Conservation (phyloP, 2,888 invertebrate genomes). For the Leptothorax acervorum region DNA sequence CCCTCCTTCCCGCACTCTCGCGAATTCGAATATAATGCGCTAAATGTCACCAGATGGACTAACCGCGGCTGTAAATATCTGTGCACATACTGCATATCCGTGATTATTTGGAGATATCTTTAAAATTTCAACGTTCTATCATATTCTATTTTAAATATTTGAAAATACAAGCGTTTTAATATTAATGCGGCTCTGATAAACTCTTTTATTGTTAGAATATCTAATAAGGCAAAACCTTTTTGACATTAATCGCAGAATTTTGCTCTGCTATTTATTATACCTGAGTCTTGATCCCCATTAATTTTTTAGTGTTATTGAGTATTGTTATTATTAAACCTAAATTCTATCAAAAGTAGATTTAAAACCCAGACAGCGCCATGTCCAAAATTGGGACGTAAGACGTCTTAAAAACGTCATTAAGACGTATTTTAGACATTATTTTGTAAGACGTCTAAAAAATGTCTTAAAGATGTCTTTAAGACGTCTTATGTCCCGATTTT, state of each 20-base stretch:
- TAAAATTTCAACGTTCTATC: neutral
- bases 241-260: neutral
- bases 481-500: too few relatives aligned
- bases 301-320: neutral
- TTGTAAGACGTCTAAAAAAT: too few relatives aligned
- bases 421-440: too few relatives aligned
- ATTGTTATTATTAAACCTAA: neutral
- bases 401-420: too few relatives aligned
- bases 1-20: neutral
- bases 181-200: neutral
- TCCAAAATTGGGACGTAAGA: too few relatives aligned
- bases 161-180: neutral
- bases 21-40: slow-evolving; percentile 23
- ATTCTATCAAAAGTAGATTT: too few relatives aligned
- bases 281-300: neutral
- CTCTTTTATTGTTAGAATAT: too few relatives aligned
- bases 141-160: neutral
- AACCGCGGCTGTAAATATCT: slow-evolving; percentile 2
- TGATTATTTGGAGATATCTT: neutral
- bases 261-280: neutral
- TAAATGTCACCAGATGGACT: slow-evolving; percentile 3
- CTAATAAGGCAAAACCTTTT: neutral
- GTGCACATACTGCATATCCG: too few relatives aligned
- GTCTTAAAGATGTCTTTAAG: too few relatives aligned
- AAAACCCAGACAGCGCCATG: too few relatives aligned